phyloP scores from a whole-genome alignment of 2,113 vertebrate genomes.

The Epinephelus lanceolatus region DNA sequence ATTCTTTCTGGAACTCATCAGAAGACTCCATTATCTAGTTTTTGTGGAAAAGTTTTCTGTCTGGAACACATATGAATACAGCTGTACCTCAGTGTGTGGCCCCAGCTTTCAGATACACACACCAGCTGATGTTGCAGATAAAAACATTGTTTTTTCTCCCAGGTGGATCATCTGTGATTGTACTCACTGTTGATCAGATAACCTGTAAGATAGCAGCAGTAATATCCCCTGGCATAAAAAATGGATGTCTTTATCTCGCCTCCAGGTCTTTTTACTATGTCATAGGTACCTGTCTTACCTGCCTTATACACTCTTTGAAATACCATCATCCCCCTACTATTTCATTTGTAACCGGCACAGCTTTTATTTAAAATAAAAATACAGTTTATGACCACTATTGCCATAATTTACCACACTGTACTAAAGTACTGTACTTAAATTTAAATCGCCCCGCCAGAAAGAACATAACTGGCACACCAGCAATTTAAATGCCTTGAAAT shows the following conservation, averaged over 20 bases:
- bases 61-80: background rate
- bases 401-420: background rate
- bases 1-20: no score
- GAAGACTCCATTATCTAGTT: background rate
- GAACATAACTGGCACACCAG: background rate
- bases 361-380: background rate
- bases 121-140: background rate
- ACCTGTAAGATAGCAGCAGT: background rate
- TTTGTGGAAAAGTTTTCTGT: background rate
- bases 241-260: background rate
- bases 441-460: no score
- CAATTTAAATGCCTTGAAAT: constrained; percentile 7
- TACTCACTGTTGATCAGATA: constrained; percentile 8
- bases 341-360: background rate
- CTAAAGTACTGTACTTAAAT: background rate
- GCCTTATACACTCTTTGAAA: background rate
- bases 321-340: background rate
- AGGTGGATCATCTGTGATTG: background rate
- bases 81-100: background rate
- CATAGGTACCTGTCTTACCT: background rate
- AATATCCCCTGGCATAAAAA: background rate
- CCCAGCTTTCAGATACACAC: background rate
- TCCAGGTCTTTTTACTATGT: background rate
- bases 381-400: background rate
- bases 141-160: background rate